phyloP scores from a whole-genome alignment of 1,140 invertebrate species.

The Lepeophtheirus salmonis region DNA sequence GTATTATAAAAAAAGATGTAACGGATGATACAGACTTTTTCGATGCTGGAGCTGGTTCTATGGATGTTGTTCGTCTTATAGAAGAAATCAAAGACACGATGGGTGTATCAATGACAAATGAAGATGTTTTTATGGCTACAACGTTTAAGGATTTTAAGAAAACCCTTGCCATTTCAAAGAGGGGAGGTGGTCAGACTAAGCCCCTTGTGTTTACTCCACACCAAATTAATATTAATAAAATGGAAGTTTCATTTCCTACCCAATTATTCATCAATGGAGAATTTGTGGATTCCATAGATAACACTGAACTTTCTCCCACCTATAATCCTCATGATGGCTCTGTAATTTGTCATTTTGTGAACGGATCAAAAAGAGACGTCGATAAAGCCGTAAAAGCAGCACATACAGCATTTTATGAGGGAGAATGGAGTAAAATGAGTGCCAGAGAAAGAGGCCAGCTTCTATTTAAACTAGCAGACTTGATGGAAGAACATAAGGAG shows the following conservation, averaged over 20 bases:
- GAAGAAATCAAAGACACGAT: constrained; percentile 49
- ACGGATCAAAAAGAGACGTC: constrained; percentile 55
- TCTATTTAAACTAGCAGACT: constrained; percentile 60
- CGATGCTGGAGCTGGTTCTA: constrained; percentile 69
- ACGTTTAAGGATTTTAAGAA: constrained; percentile 27
- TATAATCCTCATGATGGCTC: constrained; percentile 64
- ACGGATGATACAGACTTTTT: constrained; percentile 75
- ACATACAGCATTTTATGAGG: constrained; percentile 61
- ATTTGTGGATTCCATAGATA: constrained; percentile 34
- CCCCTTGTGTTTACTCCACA: constrained; percentile 47
- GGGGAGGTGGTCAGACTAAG: constrained; percentile 33
- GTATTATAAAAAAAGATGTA: constrained; percentile 57
- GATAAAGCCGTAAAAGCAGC: constrained; percentile 67
- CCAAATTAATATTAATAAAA: constrained; percentile 56
- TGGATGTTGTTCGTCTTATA: constrained; percentile 68
- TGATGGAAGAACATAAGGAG: constrained; percentile 83
- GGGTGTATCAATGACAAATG: constrained; percentile 56
- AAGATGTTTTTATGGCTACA: constrained; percentile 80
- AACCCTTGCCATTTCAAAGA: constrained; percentile 42
- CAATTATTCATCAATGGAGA: constrained; percentile 33
- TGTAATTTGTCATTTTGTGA: constrained; percentile 53
- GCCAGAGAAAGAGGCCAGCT: constrained; percentile 55
- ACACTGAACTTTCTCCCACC: constrained; percentile 41
- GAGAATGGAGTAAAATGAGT: constrained; percentile 71
- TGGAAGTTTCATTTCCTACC: constrained; percentile 58